Evolutionary conservation across 1,140 invertebrate genomes (phyloP), one percentile per base, ranked within the genome.

Genomic region (Pseudobourletiella spinata): DNA sequence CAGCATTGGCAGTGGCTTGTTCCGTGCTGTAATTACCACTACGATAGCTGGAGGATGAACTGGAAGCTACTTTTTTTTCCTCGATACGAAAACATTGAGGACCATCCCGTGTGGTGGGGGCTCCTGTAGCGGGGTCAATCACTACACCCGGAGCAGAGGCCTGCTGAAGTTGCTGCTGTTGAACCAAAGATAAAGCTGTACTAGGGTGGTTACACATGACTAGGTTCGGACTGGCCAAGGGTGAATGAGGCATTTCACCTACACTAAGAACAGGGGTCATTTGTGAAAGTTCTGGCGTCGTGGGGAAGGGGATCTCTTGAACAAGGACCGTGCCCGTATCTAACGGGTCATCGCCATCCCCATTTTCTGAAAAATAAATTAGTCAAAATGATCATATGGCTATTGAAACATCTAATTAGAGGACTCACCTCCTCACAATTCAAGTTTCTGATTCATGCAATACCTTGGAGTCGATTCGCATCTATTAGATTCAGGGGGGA

Each of bases 1-100:
- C 84, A 20, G 83, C 83, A 72, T 89, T 89, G n/a, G 86, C 81
- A 1, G 79, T 79, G 74, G 72, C 77, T 77, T 70, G 84, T 68
- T 91, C 88, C 3, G 86, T 83, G 76, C 86, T 89, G 72, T 85
- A 88, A 52, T 85, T 86, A 71, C 90, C 88, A 43, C 85, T 85
- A n/a, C 88, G 80, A 11, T 88, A 83, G 72, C 88, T 86, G 1
- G 86, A 87, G 65, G 86, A 88, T 15, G 84, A 86, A 3, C 86
- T 84, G 25, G 86, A 87, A 28, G 86, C 86, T 70, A 83, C 80
- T 69, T 83, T 81, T 71, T 86, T 88, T 75, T 87, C 86, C 76
- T 86, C 87, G 73, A 82, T 91, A 76, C 83, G 88, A 73, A 86
- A 83, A 86, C 74, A 86, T 82, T 67, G 79, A 71, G 42, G 77